Evolutionary conservation across 2,797 vertebrate species (phyloP), one percentile per base, ranked within the genome.

Genomic region (Enteromius paludinosus): DNA sequence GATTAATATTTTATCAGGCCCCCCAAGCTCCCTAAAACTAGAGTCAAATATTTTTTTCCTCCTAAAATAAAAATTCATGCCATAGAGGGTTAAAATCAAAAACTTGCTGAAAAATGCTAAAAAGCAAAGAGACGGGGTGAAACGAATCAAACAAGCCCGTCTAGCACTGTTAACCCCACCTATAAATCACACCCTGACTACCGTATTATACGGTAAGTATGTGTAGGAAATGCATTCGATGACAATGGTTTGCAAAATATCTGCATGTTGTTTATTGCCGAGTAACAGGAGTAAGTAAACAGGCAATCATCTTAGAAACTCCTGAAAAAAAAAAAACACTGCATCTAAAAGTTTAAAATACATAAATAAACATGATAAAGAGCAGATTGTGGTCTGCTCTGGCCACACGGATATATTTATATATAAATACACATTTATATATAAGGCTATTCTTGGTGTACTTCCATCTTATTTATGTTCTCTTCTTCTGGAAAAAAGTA

Each of bases 331-430:
- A 7, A 17, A 15, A 62, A 30, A 62, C 8, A 65, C 33, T 65
- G 30, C 62, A 65, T 65, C 8, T 65, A 65, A 65, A 65, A 20
- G 62, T 35, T 65, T 65, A 33, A 65, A 65, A 65, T 8, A 20
- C 62, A 61, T 28, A 15, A 28, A 62, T 28, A 62, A 30, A 62
- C 25, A 30, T 65, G 12, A 41, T 35, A 68, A n/a, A n/a, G n/a
- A n/a, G n/a, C n/a, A n/a, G n/a, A n/a, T n/a, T n/a, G n/a, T n/a
- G n/a, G n/a, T n/a, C n/a, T n/a, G n/a, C n/a, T n/a, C n/a, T n/a
- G n/a, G n/a, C n/a, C n/a, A n/a, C n/a, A n/a, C n/a, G n/a, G n/a
- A n/a, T n/a, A n/a, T n/a, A n/a, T n/a, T n/a, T n/a, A n/a, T n/a
- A n/a, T n/a, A n/a, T n/a, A n/a, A n/a, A n/a, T n/a, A n/a, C n/a